Base-by-base conservation (phyloP, 2,797 vertebrate genomes). In the Iguana delicatissima region DNA sequence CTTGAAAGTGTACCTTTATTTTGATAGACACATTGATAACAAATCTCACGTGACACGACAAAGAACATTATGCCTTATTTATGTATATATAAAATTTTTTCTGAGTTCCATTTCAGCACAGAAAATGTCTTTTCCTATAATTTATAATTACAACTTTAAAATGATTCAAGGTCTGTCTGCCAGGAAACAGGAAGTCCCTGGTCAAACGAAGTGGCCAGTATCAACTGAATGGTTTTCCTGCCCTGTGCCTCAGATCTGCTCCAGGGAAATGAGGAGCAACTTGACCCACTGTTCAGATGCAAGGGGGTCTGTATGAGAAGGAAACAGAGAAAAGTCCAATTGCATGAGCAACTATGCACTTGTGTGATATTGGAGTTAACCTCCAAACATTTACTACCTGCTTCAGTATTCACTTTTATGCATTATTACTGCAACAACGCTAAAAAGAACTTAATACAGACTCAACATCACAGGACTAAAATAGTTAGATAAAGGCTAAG, bases 401-500 rank as follows among this genome's bases (percentile, higher is more conserved):
- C 35, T 84, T 0, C 82, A 67, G 6, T 32, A 8, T 79, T 42
- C 8, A 9, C 42, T 50, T 0, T 8, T 22, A 14, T 20, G 3
- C 13, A 26, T 77, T 20, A 13, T 80, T 35, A 35, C 12, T 46
- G 79, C 35, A 18, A 62, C 26, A 74, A 52, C 18, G 38, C 5
- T 67, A 42, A 10, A 74, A 90, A 84, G 6, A 77, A n/a, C 64
- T 29, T 46, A 57, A 59, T 90, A 57, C 9, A 69, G n/a, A 1
- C 6, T 0, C 8, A 91, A 88, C 50, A 91, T 62, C 92, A 95
- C 90, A 90, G 87, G 64, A 90, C 92, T 87, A 91, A 89, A 94
- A 92, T 95, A 89, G 92, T 88, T 92, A 94, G 93, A 89, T 90
- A 87, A 55, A 38, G 16, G 88, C 84, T 90, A 84, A 52, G 57